phyloP scores from a whole-genome alignment of 2,113 vertebrate genomes.

The Nibea albiflora region DNA sequence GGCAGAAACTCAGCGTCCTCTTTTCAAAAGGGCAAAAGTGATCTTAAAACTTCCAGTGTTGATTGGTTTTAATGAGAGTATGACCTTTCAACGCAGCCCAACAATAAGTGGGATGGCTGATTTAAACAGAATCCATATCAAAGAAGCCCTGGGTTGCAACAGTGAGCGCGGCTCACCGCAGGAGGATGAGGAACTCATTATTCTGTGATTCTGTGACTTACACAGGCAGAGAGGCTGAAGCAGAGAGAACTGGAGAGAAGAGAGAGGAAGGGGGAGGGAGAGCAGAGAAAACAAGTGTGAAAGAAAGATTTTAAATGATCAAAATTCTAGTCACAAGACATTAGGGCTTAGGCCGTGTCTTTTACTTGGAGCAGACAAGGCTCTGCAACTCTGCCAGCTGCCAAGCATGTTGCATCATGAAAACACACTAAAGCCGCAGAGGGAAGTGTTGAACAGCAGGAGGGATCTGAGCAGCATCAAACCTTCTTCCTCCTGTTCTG shows the following conservation, averaged over 20 bases:
- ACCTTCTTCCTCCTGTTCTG: slow-evolving; percentile 46
- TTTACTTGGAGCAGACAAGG: slow-evolving; percentile 64
- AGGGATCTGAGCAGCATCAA: slow-evolving; percentile 55
- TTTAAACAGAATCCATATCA: slow-evolving; percentile 74
- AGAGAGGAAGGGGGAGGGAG: slow-evolving; percentile 19
- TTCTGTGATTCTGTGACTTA: slow-evolving; percentile 67
- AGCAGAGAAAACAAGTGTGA: slow-evolving; percentile 56
- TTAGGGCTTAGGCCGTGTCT: slow-evolving; percentile 60
- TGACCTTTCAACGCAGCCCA: slow-evolving; percentile 66
- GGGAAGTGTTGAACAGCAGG: slow-evolving; percentile 66
- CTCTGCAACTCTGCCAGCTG: slow-evolving; percentile 64
- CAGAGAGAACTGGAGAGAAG: slow-evolving; percentile 41
- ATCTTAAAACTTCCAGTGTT: slow-evolving; percentile 64
- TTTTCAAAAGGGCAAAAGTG: slow-evolving; percentile 57
- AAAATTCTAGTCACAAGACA: slow-evolving; percentile 76
- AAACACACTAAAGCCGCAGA: slow-evolving; percentile 71
- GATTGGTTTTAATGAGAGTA: slow-evolving; percentile 76
- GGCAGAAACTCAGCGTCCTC: slow-evolving; percentile 14
- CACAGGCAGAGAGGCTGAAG: slow-evolving; percentile 53
- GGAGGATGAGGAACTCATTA: slow-evolving; percentile 76
- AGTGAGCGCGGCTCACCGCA: slow-evolving; percentile 50
- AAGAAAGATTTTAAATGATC: slow-evolving; percentile 71
- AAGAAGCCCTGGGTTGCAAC: slow-evolving; percentile 67
- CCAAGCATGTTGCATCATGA: slow-evolving; percentile 77
- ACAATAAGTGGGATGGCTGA: slow-evolving; percentile 70